These are phyloP conservation scores for Carterocephalus palaemon DNA, from an alignment of 2,888 invertebrate species.

Conservation along the genomic window DNA sequence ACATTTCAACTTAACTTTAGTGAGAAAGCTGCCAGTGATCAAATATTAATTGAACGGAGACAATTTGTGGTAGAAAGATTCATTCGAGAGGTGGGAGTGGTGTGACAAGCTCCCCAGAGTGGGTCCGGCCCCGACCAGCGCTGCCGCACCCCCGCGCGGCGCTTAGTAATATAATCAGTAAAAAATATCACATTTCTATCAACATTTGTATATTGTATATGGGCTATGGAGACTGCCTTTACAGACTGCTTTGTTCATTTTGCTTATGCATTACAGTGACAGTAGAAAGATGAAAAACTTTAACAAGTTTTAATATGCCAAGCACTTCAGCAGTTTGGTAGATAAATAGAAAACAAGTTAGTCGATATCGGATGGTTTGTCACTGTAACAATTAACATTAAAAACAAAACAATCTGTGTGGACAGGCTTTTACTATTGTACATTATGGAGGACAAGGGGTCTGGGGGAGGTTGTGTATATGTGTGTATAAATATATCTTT, in stretches of 20 bases:
- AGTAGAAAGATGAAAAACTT: too few species aligned
- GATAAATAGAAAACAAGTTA: not conserved
- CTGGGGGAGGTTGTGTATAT: conserved; percentile 52
- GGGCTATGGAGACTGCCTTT: conserved; percentile 57
- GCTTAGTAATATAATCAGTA: conserved; percentile 41
- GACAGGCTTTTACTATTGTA: conserved; percentile 64
- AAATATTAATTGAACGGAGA: conserved; percentile 1
- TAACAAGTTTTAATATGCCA: too few species aligned
- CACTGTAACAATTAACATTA: conserved; percentile 19
- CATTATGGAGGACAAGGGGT: conserved; percentile 65
- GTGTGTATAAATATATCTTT: conserved; percentile 67
- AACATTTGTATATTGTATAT: conserved; percentile 71
- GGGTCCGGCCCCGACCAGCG: conserved; percentile 35
- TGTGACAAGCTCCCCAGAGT: conserved; percentile 51
- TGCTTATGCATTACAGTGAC: not conserved
- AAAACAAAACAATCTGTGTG: conserved; percentile 52
- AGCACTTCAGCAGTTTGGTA: too few species aligned
- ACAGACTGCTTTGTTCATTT: conserved; percentile 51
- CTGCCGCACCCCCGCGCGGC: conserved; percentile 45
- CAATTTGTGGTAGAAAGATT: conserved; percentile 36
- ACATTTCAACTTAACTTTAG: not conserved
- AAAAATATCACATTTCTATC: conserved; percentile 60
- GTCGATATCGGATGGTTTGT: not conserved
- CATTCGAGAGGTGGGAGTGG: conserved; percentile 48
- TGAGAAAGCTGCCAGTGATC: conserved; percentile 1